These are phyloP conservation scores for Gonatopus flavifemur DNA, from an alignment of 1,140 invertebrate genomes.

Conservation along the genomic window DNA sequence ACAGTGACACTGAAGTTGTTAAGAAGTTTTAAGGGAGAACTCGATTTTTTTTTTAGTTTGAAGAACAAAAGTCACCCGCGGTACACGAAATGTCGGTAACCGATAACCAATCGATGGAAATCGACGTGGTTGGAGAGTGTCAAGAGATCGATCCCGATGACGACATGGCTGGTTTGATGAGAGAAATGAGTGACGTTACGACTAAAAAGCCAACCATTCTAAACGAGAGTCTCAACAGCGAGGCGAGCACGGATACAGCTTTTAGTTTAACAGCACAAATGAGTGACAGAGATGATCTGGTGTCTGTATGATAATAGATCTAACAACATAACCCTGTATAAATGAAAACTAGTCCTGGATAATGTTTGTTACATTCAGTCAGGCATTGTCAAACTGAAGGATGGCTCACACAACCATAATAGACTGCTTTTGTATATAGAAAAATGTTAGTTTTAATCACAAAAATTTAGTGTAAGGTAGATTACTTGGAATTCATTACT, in stretches of 20 bases:
- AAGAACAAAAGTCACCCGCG: constrained; percentile 36
- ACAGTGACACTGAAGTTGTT: too few relatives aligned
- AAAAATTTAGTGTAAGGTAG: too few relatives aligned
- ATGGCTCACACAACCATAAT: too few relatives aligned
- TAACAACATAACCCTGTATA: too few relatives aligned
- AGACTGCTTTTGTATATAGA: too few relatives aligned
- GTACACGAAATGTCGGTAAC: constrained; percentile 9
- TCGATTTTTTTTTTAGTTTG: constrained; percentile 37
- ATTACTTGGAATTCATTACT: too few relatives aligned
- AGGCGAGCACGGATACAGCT: constrained; percentile 55
- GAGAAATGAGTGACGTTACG: constrained; percentile 53
- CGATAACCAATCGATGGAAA: constrained; percentile 41
- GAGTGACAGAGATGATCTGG: constrained; percentile 51
- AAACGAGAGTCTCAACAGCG: constrained; percentile 51
- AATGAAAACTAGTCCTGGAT: too few relatives aligned
- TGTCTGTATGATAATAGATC: constrained; percentile 30
- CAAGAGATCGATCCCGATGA: constrained; percentile 56
- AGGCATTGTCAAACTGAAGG: too few relatives aligned
- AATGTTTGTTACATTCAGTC: too few relatives aligned
- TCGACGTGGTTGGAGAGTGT: constrained; percentile 43
- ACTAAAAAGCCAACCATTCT: constrained; percentile 39
- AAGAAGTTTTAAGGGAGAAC: neutral
- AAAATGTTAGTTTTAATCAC: too few relatives aligned
- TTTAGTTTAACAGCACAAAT: constrained; percentile 52
- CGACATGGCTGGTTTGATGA: constrained; percentile 56